A percentile compares a stretch with the other conserved stretches of the same genome.
Conservation (phyloP, 2,888 invertebrate genomes). For the Metopia argyrocephala region DNA sequence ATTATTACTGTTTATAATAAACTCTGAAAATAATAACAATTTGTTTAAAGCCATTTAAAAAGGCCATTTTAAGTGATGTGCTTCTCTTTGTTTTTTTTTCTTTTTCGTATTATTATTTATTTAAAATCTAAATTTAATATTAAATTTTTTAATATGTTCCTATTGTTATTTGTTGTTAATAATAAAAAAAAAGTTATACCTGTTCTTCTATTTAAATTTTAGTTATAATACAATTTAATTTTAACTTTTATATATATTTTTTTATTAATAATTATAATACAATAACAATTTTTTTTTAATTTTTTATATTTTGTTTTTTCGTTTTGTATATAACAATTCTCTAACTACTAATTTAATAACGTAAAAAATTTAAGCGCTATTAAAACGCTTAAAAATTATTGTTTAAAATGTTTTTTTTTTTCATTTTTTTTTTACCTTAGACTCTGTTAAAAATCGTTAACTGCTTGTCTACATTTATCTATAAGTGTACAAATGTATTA, state of each 20-base stretch:
- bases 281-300: neutral
- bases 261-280: constrained; percentile 20
- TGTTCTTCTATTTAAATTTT: neutral
- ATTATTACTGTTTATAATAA: constrained; percentile 52
- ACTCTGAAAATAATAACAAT: constrained; percentile 65
- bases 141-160: constrained; percentile 4
- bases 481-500: too few species aligned
- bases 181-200: constrained; percentile 14
- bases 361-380: too few species aligned
- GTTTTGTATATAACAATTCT: neutral
- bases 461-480: too few species aligned
- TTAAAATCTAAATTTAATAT: constrained; percentile 55
- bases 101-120: constrained; percentile 46
- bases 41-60: constrained; percentile 64
- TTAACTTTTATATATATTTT: constrained; percentile 17
- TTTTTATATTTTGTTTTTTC: neutral
- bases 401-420: neutral
- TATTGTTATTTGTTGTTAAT: constrained; percentile 26
- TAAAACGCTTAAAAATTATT: neutral
- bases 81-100: neutral
- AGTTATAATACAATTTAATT: constrained; percentile 43
- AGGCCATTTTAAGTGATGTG: constrained; percentile 65
- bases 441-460: too few species aligned
- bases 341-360: neutral
- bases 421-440: neutral